Percentiles rank a stretch among this genome's conserved stretches.
Evolutionary conservation across 2,888 invertebrate genomes (phyloP).

Genomic region (Oxycera nigricornis): DNA sequence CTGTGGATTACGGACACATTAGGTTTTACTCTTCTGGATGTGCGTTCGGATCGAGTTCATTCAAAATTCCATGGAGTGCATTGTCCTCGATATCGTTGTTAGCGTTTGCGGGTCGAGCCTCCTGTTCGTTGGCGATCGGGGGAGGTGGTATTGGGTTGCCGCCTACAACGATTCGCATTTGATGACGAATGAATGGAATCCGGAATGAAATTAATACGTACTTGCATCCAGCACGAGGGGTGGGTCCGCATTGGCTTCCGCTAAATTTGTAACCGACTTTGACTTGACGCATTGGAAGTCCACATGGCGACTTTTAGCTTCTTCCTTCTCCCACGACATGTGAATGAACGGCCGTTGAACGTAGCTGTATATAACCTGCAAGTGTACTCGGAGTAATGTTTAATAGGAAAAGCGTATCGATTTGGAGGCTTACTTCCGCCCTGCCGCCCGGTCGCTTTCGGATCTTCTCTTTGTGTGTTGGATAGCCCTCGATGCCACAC

Average conservation of each 20-base stretch:
- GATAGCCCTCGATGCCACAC: constrained; percentile 98
- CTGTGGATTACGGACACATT: constrained; percentile 5
- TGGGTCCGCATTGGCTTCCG: constrained; percentile 93
- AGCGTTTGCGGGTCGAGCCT: constrained; percentile 41
- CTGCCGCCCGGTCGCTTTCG: constrained; percentile 93
- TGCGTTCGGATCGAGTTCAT: constrained; percentile 51
- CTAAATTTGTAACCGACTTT: constrained; percentile 95
- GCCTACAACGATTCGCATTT: constrained; percentile 49
- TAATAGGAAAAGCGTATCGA: neutral
- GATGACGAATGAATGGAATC: neutral
- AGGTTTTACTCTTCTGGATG: constrained; percentile 49
- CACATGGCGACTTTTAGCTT: constrained; percentile 97
- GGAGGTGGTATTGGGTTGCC: constrained; percentile 60
- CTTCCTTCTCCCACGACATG: constrained; percentile 95
- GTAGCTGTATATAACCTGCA: constrained; percentile 88
- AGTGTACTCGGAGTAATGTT: neutral
- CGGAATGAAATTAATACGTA: constrained; percentile 35
- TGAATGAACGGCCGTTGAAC: constrained; percentile 99
- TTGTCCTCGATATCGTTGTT: constrained; percentile 55
- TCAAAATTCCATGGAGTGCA: constrained; percentile 55
- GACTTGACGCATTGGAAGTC: constrained; percentile 99
- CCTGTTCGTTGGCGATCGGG: constrained; percentile 41
- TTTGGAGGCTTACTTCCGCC: constrained; percentile 78
- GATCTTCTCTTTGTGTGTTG: constrained; percentile 98
- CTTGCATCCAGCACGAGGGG: constrained; percentile 64